Evolutionary conservation across 2,113 vertebrate species (phyloP).

Genomic region (Oostethus manadensis): DNA sequence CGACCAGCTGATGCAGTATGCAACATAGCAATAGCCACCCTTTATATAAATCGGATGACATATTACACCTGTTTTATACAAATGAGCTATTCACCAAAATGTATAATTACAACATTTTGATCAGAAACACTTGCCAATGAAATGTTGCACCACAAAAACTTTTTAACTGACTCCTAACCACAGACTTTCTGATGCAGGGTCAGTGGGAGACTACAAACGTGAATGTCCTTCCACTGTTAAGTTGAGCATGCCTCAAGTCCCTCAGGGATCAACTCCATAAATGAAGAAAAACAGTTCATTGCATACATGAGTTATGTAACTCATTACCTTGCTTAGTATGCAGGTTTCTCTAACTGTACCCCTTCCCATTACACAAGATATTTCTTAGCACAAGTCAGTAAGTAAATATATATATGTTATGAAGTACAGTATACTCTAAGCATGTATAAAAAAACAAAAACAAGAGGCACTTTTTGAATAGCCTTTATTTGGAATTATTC

Average conservation of each 20-base stretch:
- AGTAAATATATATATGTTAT: neutral
- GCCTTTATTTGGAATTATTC: constrained; percentile 58
- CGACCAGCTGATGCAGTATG: constrained; percentile 5
- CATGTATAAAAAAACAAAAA: neutral
- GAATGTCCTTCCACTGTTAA: neutral
- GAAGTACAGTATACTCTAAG: neutral
- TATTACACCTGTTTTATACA: too few relatives aligned
- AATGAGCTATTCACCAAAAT: too few relatives aligned
- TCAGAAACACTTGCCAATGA: too few relatives aligned
- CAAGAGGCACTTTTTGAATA: neutral
- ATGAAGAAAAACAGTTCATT: constrained; percentile 11
- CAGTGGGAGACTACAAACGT: too few relatives aligned
- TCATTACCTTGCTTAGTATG: constrained; percentile 4
- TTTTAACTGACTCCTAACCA: too few relatives aligned
- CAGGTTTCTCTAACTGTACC: constrained; percentile 9
- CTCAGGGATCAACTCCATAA: neutral
- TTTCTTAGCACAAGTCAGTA: neutral
- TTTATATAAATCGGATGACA: neutral
- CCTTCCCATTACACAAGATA: constrained; percentile 13
- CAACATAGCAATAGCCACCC: neutral
- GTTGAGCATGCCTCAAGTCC: neutral
- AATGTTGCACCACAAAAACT: too few relatives aligned
- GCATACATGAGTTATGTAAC: constrained; percentile 23
- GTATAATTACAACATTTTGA: too few relatives aligned
- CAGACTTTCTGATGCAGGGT: too few relatives aligned